Percentiles rank a stretch among this genome's conserved stretches.
Evolutionary conservation across 1,140 invertebrate species (phyloP).

Genomic region (Oncopeltus fasciatus): DNA sequence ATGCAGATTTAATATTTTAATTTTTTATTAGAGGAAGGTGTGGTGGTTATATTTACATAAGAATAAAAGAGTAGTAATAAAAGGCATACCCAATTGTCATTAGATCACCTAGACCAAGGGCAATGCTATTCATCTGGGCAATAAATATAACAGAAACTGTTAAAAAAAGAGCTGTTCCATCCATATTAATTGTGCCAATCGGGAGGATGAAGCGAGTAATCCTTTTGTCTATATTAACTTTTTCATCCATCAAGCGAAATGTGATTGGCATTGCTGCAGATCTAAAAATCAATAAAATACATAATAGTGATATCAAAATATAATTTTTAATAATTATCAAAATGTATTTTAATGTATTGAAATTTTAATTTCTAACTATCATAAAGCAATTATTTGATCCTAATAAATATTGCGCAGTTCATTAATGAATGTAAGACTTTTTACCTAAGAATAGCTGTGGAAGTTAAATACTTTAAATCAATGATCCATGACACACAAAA

Average conservation of each 20-base stretch:
- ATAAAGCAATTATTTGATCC: not conserved
- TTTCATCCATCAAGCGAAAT: constrained; percentile 85
- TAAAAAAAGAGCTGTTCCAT: constrained; percentile 85
- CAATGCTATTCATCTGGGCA: constrained; percentile 76
- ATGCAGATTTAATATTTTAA: too few species aligned
- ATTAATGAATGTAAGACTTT: too few species aligned
- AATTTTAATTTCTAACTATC: not conserved
- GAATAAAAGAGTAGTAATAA: too few species aligned
- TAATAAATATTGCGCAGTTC: not conserved
- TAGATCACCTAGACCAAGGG: constrained; percentile 59
- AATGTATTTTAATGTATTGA: not conserved
- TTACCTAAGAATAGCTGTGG: too few species aligned
- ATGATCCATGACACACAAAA: too few species aligned
- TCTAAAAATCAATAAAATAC: constrained; percentile 37
- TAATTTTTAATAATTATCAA: too few species aligned
- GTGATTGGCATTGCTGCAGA: constrained; percentile 88
- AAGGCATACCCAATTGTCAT: constrained; percentile 60
- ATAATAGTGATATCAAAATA: too few species aligned
- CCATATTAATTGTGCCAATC: constrained; percentile 87
- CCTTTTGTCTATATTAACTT: constrained; percentile 70
- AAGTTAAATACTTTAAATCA: too few species aligned
- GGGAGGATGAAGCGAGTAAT: constrained; percentile 84
- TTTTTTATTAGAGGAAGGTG: too few species aligned
- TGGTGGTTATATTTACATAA: too few species aligned
- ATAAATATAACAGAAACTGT: constrained; percentile 80